Base-by-base conservation (phyloP, 2,797 vertebrate genomes). In the Hypotaenidia philippensis region DNA sequence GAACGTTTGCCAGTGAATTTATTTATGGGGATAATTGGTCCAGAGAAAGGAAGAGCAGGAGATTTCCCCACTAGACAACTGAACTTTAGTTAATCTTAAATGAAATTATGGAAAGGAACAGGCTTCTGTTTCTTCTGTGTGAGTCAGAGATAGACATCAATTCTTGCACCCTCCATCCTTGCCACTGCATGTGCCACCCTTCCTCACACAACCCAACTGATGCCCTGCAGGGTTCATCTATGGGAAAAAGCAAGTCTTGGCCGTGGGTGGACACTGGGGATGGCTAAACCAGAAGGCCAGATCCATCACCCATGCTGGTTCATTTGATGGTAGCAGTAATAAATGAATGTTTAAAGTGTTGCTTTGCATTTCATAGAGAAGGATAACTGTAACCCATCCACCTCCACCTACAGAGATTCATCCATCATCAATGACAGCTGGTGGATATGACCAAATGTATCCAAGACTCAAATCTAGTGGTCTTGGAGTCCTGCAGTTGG, bases 21-120 rank as follows among this genome's bases (percentile, higher is more conserved):
- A 69, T 93, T 88, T 96, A 74, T 91, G 86, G 84, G 56, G 83
- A 40, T 93, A 89, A 91, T 96, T 93, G 77, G 52, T 74, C 41
- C 6, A 34, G 59, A 84, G 77, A 47, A 94, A 83, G 20, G 31
- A 88, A 89, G 29, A 91, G 45, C 21, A 13, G 50, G 50, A 86
- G 14, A 60, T 77, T 66, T 90, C 31, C 11, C 15, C 44, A 94
- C 38, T 38, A 74, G 59, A 88, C 47, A 82, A 57, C 0, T 32
- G 36, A 82, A 66, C 8, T 86, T 81, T 2, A 66, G 36, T 65
- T 68, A 86, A 64, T 56, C 4, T 68, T 76, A 45, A 83, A 71
- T 69, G 34, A 60, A 75, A 81, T 78, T 53, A 83, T 1, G 2
- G 81, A 70, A 83, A 72, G 41, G 31, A 81, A 36, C 0, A 2